Percentiles rank a stretch among this genome's conserved stretches.
Conservation (phyloP, 2,113 vertebrate genomes). For the Eclectus roratus region DNA sequence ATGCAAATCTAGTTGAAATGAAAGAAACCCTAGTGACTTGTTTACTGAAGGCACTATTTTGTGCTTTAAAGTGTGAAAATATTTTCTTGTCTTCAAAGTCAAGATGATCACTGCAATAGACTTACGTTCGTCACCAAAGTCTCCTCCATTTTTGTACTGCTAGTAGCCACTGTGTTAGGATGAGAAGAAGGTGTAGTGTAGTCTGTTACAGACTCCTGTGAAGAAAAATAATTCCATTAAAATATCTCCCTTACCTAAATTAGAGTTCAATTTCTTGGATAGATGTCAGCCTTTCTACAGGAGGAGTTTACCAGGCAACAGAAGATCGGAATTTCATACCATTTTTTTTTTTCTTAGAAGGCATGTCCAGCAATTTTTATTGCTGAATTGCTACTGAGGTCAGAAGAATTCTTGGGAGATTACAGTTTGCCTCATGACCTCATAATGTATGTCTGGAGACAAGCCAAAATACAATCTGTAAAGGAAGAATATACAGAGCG, state of each 20-base stretch:
- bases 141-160: constrained; percentile 92
- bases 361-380: neutral
- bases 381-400: neutral
- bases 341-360: neutral
- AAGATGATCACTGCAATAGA: constrained; percentile 57
- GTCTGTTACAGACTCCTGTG: constrained; percentile 95
- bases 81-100: constrained; percentile 59
- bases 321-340: neutral
- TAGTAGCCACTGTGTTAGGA: constrained; percentile 89
- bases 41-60: constrained; percentile 14
- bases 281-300: neutral
- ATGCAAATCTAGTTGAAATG: neutral
- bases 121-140: constrained; percentile 94
- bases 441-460: neutral
- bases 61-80: constrained; percentile 9
- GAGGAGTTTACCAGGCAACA: neutral
- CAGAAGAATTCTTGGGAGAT: neutral
- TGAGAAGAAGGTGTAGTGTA: constrained; percentile 95
- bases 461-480: neutral
- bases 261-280: neutral
- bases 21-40: constrained; percentile 13
- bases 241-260: constrained; percentile 51
- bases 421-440: neutral
- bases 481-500: neutral
- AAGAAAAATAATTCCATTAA: constrained; percentile 66